phyloP scores from a whole-genome alignment of 2,113 vertebrate species.

The Corythoichthys intestinalis region DNA sequence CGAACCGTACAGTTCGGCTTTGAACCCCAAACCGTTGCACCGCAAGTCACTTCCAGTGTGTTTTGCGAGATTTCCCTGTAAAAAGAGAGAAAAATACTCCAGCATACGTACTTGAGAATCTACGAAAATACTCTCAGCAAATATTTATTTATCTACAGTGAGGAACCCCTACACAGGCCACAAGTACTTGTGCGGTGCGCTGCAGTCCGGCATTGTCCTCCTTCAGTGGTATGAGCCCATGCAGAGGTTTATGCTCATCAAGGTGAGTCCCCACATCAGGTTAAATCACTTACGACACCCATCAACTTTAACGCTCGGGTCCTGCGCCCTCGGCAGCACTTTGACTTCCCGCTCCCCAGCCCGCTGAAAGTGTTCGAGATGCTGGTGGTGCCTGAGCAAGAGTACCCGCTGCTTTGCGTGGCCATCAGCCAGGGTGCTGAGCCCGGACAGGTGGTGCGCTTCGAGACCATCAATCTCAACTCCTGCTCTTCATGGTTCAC shows the following conservation, averaged over 20 bases:
- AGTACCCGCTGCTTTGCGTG: conserved; percentile 95
- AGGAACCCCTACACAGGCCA: conserved; percentile 96
- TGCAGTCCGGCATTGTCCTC: conserved; percentile 94
- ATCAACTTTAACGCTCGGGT: background rate
- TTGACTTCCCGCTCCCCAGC: conserved; percentile 95
- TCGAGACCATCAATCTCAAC: conserved; percentile 98
- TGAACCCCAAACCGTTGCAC: too few relatives aligned
- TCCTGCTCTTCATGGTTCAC: conserved; percentile 99
- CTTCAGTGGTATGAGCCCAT: conserved; percentile 99
- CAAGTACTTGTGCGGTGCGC: conserved; percentile 93
- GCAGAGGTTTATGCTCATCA: conserved; percentile 99
- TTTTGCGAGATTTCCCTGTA: background rate
- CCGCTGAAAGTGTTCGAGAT: conserved; percentile 97
- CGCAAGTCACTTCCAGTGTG: too few relatives aligned
- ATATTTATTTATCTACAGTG: conserved; percentile 67
- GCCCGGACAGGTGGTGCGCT: conserved; percentile 86
- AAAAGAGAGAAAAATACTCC: too few relatives aligned
- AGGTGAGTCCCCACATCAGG: conserved; percentile 71
- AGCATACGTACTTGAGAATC: too few relatives aligned
- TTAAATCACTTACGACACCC: background rate
- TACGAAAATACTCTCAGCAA: background rate
- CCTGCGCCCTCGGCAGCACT: conserved; percentile 76
- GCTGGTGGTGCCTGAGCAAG: conserved; percentile 96
- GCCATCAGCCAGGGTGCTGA: conserved; percentile 86
- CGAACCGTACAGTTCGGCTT: too few relatives aligned